Conservation (phyloP, 2,797 vertebrate genomes). For the Anniella stebbinsi region DNA sequence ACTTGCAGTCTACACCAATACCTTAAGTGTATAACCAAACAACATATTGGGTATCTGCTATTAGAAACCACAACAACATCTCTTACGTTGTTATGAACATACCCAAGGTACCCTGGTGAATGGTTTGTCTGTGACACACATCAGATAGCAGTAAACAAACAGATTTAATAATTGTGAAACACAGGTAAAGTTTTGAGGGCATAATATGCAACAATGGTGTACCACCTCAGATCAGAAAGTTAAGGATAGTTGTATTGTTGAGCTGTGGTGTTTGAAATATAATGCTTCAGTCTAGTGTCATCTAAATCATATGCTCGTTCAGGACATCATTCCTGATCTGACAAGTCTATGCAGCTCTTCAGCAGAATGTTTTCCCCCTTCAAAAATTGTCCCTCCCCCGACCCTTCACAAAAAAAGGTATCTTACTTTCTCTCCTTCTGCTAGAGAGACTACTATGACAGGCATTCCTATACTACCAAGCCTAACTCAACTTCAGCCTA, state of each 20-base stretch:
- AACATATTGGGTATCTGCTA: neutral
- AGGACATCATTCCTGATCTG: neutral
- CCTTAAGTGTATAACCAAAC: neutral
- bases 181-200: neutral
- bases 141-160: neutral
- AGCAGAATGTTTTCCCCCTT: neutral
- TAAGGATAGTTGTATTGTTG: neutral
- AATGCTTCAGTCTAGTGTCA: neutral
- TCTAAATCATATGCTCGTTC: neutral
- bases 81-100: neutral
- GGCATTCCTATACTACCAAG: neutral
- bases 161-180: neutral
- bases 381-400: neutral
- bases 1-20: neutral
- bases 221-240: neutral
- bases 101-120: neutral
- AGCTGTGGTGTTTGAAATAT: neutral
- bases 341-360: neutral
- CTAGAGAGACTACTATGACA: neutral
- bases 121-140: too few species aligned
- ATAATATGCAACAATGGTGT: too few species aligned
- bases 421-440: neutral
- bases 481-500: rapidly evolving
- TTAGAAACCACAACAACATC: neutral
- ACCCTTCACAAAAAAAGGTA: neutral